Evolutionary conservation across 2,113 vertebrate genomes (phyloP).

Genomic region (Oryzias melastigma): DNA sequence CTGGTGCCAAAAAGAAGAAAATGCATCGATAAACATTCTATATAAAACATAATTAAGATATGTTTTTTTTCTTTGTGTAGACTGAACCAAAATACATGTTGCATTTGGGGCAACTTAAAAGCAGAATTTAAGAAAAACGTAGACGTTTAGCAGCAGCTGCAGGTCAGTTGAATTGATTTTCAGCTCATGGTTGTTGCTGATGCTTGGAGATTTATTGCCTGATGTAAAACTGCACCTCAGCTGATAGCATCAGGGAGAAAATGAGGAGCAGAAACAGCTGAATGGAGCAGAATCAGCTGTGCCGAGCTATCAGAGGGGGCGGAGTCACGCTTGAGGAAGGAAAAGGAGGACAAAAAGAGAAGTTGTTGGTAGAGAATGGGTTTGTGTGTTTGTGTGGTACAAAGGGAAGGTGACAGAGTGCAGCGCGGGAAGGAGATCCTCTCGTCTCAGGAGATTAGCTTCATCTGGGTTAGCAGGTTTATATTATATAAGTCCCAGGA

Average conservation of each 20-base stretch:
- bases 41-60: too few relatives aligned
- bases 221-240: slow-evolving; percentile 16
- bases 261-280: slow-evolving; percentile 14
- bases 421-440: slow-evolving; percentile 57
- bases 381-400: neutral
- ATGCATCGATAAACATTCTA: too few relatives aligned
- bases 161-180: slow-evolving; percentile 9
- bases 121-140: neutral
- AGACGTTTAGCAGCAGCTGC: slow-evolving; percentile 18
- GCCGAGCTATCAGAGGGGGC: slow-evolving; percentile 17
- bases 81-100: too few relatives aligned
- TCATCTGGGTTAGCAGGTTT: slow-evolving; percentile 68
- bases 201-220: slow-evolving; percentile 27
- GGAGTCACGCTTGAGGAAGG: neutral
- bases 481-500: slow-evolving; percentile 58
- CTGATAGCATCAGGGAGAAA: slow-evolving; percentile 17
- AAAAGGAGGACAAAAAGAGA: slow-evolving; percentile 6
- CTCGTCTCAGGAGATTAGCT: slow-evolving; percentile 63
- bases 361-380: slow-evolving; percentile 9
- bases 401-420: slow-evolving; percentile 22
- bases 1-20: too few relatives aligned
- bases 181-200: slow-evolving; percentile 20
- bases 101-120: too few relatives aligned
- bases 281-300: slow-evolving; percentile 16
- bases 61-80: too few relatives aligned